phyloP scores from a whole-genome alignment of 2,113 vertebrate species.

The Lichenostomus cassidix region DNA sequence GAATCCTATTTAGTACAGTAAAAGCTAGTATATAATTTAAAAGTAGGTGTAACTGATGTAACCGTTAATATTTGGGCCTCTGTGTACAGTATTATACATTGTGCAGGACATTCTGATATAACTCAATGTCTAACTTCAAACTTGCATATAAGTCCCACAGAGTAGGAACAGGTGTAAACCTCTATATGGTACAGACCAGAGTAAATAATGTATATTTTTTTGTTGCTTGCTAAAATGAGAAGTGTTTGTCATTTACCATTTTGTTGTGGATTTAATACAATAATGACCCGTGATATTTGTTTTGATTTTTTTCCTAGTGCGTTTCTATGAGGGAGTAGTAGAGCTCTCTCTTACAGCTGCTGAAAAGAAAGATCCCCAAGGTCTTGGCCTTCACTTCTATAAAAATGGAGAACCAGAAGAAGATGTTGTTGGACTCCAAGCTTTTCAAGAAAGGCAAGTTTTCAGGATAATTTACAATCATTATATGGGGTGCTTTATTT shows the following conservation, averaged over 20 bases:
- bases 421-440: conserved; percentile 86
- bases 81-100: background rate
- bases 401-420: conserved; percentile 98
- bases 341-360: conserved; percentile 93
- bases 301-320: conserved; percentile 74
- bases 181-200: background rate
- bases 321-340: conserved; percentile 95
- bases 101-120: background rate
- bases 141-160: background rate
- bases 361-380: conserved; percentile 93
- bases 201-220: background rate
- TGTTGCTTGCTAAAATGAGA: background rate
- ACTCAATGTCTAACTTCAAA: background rate
- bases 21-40: background rate
- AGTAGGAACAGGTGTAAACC: background rate
- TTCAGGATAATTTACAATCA: background rate
- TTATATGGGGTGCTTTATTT: background rate
- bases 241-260: background rate
- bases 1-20: background rate
- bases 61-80: background rate
- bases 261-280: background rate
- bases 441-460: conserved; percentile 91
- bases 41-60: background rate
- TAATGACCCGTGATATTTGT: background rate
- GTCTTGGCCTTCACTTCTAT: conserved; percentile 94